Evolutionary conservation across 2,888 invertebrate species (phyloP).

Genomic region (Drosophila meridionalis): DNA sequence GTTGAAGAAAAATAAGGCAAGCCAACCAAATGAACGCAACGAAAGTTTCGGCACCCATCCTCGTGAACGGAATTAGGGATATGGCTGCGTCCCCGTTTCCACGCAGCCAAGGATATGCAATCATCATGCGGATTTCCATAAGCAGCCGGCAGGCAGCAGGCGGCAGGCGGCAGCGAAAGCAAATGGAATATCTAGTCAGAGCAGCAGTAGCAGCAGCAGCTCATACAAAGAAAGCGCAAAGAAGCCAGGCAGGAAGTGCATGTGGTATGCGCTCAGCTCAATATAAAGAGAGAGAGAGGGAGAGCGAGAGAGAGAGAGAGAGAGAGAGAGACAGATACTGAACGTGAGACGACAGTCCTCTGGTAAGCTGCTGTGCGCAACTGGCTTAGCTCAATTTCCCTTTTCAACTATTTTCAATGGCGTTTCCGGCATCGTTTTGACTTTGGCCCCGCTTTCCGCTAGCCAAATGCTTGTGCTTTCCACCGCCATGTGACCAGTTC

Average conservation of each 20-base stretch:
- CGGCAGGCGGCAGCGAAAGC: conserved; percentile 44
- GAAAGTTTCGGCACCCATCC: conserved; percentile 64
- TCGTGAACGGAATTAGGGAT: conserved; percentile 67
- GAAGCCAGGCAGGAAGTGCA: conserved; percentile 44
- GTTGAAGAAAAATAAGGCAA: conserved; percentile 24
- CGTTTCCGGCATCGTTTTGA: conserved; percentile 72
- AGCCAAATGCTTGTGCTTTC: conserved; percentile 62
- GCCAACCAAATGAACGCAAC: conserved; percentile 72
- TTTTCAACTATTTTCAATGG: conserved; percentile 78
- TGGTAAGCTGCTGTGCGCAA: conserved; percentile 63
- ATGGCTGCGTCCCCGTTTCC: conserved; percentile 69
- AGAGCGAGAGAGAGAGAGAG: conserved; percentile 6
- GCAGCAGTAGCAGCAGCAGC: conserved; percentile 11
- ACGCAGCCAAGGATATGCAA: conserved; percentile 77
- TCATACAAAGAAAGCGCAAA: conserved; percentile 32
- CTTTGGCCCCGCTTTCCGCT: conserved; percentile 44
- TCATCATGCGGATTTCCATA: conserved; percentile 81
- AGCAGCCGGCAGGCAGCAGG: conserved; percentile 52
- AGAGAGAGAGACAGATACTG: neutral
- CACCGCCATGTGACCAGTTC: conserved; percentile 17
- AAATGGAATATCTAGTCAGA: conserved; percentile 70
- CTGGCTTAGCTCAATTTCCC: conserved; percentile 78
- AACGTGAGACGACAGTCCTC: conserved; percentile 6
- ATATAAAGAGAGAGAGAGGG: neutral
- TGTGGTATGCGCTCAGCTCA: conserved; percentile 39